phyloP scores from a whole-genome alignment of 2,888 invertebrate species.

The Nebria brevicollis region DNA sequence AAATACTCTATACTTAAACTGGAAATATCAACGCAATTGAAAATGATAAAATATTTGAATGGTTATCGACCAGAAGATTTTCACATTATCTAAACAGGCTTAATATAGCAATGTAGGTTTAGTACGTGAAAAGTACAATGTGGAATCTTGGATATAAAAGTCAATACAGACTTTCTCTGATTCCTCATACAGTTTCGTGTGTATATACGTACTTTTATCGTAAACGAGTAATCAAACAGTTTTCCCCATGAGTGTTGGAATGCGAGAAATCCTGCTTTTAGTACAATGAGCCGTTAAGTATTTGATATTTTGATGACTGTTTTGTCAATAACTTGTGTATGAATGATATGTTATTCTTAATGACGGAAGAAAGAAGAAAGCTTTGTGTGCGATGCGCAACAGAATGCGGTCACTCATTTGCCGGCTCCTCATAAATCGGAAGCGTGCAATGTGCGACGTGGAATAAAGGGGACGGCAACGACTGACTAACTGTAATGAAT shows the following conservation, averaged over 20 bases:
- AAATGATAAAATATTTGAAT: neutral
- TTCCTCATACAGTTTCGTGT: neutral
- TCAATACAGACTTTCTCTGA: neutral
- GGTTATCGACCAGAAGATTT: neutral
- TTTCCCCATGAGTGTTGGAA: neutral
- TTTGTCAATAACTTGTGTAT: neutral
- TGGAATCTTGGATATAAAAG: neutral
- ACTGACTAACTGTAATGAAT: neutral
- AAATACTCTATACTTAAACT: too few relatives aligned
- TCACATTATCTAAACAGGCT: neutral
- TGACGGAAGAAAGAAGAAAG: neutral
- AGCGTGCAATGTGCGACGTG: neutral
- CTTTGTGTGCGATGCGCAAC: neutral
- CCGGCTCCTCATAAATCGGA: neutral
- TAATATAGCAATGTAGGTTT: neutral
- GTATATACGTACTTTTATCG: neutral
- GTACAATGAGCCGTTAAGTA: neutral
- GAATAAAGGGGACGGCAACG: neutral
- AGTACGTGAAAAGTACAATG: neutral
- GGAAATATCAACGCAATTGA: too few relatives aligned
- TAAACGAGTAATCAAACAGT: conserved; percentile 1
- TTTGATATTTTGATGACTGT: neutral
- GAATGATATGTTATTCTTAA: neutral
- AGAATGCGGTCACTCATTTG: neutral
- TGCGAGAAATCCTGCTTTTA: neutral